A percentile compares a stretch with the other conserved stretches of the same genome.
Evolutionary conservation across 2,888 invertebrate genomes (phyloP).

Genomic region (Tenthredo livida): DNA sequence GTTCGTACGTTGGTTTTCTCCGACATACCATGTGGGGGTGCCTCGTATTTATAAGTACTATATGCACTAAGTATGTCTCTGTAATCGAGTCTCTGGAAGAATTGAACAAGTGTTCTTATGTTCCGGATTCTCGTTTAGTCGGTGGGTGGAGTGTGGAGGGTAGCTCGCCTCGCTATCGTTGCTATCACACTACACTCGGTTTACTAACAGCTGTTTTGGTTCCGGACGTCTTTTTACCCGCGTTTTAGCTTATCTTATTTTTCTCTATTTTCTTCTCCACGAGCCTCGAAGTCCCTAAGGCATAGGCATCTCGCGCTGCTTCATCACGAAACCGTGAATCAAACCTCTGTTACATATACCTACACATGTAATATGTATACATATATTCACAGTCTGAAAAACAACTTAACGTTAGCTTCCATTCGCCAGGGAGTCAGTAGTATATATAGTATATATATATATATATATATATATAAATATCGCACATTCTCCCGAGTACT

Average conservation of each 20-base stretch:
- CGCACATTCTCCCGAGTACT: neutral
- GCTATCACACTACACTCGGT: neutral
- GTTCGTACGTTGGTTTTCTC: neutral
- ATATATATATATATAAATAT: neutral
- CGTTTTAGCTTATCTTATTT: neutral
- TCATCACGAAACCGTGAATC: constrained; percentile 22
- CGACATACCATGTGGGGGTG: neutral
- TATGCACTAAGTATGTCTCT: neutral
- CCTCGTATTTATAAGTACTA: neutral
- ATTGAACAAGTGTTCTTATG: constrained; percentile 6
- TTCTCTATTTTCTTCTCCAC: neutral
- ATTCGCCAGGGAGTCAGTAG: neutral
- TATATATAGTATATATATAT: neutral
- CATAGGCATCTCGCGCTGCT: neutral
- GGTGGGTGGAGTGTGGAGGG: neutral
- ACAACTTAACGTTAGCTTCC: neutral
- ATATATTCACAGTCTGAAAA: neutral
- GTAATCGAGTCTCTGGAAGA: neutral
- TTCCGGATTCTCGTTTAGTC: constrained; percentile 33
- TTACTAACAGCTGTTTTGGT: constrained; percentile 43
- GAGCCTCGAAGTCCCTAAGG: neutral
- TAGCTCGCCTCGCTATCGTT: neutral
- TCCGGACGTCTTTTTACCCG: constrained; percentile 33
- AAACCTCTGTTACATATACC: neutral
- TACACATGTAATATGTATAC: neutral